Percentiles rank a stretch among this genome's conserved stretches.
Evolutionary conservation across 2,113 vertebrate genomes (phyloP).

Genomic region (Prionailurus bengalensis): DNA sequence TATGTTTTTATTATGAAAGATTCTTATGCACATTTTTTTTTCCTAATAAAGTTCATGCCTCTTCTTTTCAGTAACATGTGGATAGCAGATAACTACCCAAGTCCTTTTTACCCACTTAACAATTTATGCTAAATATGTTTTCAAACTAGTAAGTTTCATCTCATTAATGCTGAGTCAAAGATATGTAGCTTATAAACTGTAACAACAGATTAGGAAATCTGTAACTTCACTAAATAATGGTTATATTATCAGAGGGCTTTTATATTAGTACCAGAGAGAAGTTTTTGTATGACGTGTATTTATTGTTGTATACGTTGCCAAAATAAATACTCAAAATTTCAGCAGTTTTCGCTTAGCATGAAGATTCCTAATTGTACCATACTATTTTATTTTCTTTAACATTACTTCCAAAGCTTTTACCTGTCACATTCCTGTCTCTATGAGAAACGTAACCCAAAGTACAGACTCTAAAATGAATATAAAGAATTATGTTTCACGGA

Average conservation of each 20-base stretch:
- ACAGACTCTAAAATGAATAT: not conserved
- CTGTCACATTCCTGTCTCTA: not conserved
- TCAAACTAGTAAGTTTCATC: not conserved
- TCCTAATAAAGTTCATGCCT: slow-evolving; percentile 7
- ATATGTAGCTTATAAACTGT: not conserved
- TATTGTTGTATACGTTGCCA: not conserved
- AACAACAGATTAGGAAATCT: not conserved
- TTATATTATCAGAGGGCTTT: not conserved
- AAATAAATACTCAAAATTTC: not conserved
- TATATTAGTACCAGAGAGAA: not conserved
- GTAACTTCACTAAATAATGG: not conserved
- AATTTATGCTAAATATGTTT: slow-evolving; percentile 19
- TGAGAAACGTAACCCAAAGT: not conserved
- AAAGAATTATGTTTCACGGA: not conserved
- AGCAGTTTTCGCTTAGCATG: not conserved
- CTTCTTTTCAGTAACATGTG: slow-evolving; percentile 21
- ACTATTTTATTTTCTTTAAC: not conserved
- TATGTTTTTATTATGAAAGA: slow-evolving; percentile 52
- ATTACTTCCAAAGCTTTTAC: not conserved
- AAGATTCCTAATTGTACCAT: not conserved
- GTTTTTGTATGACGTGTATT: not conserved
- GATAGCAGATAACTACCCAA: not conserved
- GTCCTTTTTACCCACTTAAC: not conserved
- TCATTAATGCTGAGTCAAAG: not conserved
- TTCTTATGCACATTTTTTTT: slow-evolving; percentile 59